Conservation (phyloP, 1,140 invertebrate genomes). For the Mylabris phalerata region DNA sequence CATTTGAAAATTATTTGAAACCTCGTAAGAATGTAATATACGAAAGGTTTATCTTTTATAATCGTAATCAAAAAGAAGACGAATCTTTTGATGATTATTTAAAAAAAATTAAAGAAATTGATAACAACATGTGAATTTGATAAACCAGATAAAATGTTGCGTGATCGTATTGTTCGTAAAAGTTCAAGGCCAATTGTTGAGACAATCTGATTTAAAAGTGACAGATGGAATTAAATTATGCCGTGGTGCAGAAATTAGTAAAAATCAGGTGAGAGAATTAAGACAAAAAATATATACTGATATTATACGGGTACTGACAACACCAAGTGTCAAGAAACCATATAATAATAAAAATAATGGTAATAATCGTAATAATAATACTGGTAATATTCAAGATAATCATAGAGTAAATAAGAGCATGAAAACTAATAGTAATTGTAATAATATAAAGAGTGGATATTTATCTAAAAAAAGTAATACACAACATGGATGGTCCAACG, state of each 20-base stretch:
- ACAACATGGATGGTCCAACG: neutral
- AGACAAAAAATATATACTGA: neutral
- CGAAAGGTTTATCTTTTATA: slow-evolving; percentile 29
- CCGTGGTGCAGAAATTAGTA: slow-evolving; percentile 1
- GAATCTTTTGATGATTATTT: slow-evolving; percentile 34
- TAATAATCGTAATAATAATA: no score
- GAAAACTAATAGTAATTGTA: neutral
- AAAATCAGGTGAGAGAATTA: slow-evolving; percentile 2
- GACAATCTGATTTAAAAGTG: slow-evolving; percentile 30
- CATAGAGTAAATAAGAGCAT: neutral
- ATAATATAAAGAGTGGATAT: neutral
- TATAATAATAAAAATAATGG: neutral
- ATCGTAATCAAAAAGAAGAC: slow-evolving; percentile 21
- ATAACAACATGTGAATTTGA: slow-evolving; percentile 28
- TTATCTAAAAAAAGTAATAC: slow-evolving; percentile 8
- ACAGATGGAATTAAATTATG: slow-evolving; percentile 22
- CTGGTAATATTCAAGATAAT: no score
- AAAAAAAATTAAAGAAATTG: slow-evolving; percentile 26
- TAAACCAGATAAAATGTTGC: slow-evolving; percentile 29
- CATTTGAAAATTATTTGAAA: slow-evolving; percentile 28
- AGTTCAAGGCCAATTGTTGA: slow-evolving; percentile 31
- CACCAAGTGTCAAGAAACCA: neutral
- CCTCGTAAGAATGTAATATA: slow-evolving; percentile 18
- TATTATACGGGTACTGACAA: neutral
- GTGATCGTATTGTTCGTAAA: slow-evolving; percentile 33